These are phyloP conservation scores for Laothoe populi DNA, from an alignment of 2,888 invertebrate species.

Conservation along the genomic window DNA sequence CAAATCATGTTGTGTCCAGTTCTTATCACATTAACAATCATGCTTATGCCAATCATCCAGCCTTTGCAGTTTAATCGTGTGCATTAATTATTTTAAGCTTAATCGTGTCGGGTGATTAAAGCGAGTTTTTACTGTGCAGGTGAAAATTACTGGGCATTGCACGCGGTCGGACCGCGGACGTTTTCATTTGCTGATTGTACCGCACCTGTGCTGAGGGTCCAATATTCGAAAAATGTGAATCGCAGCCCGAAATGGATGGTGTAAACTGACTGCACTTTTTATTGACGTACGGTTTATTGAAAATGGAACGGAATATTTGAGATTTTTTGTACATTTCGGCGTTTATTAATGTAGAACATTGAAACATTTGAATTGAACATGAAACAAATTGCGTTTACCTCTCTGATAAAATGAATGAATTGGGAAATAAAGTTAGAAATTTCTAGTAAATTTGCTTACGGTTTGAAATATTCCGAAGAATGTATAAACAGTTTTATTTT, in stretches of 20 bases:
- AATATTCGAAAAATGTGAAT: constrained; percentile 39
- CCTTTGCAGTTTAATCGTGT: too few relatives aligned
- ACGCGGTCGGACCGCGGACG: constrained; percentile 37
- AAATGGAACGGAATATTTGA: background rate
- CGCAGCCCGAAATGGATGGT: constrained; percentile 9
- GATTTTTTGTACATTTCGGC: background rate
- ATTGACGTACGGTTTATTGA: constrained; percentile 29
- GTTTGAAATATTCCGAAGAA: too few relatives aligned
- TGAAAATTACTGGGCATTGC: constrained; percentile 49
- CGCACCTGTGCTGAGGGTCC: constrained; percentile 42
- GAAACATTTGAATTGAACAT: too few relatives aligned
- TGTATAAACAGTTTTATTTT: too few relatives aligned
- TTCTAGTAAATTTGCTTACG: too few relatives aligned
- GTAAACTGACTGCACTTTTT: constrained; percentile 19
- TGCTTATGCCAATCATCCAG: too few relatives aligned
- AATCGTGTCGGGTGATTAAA: constrained; percentile 22
- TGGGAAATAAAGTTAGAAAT: too few relatives aligned
- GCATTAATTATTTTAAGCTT: too few relatives aligned
- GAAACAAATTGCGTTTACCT: too few relatives aligned
- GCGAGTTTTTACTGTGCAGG: constrained; percentile 36
- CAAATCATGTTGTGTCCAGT: too few relatives aligned
- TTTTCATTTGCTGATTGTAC: constrained; percentile 47
- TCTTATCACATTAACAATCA: too few relatives aligned
- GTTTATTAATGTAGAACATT: background rate
- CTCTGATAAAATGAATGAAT: too few relatives aligned